Base-by-base conservation (phyloP, 2,113 vertebrate species). In the Fulmarus glacialis region DNA sequence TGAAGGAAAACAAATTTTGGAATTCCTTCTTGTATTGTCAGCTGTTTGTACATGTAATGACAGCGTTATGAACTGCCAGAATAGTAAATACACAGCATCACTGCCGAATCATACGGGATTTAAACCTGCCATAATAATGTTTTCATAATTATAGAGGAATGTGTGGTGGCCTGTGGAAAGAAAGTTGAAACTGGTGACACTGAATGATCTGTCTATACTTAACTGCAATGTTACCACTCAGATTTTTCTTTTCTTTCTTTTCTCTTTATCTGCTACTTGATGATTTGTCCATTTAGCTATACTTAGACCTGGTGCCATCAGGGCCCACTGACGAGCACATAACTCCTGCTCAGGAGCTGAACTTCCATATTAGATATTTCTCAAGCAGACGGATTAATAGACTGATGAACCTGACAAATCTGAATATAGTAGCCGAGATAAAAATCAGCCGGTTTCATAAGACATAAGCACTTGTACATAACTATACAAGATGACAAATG, bases 91-190 rank as follows among this genome's bases (percentile, higher is more conserved):
- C 15, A 73, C 21, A 50, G 7, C 32, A 13, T 30, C 55, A 55
- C 55, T 94, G 85, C 52, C 85, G 94, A 95, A 84, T 92, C 43
- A 59, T 71, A 84, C 4, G 62, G 72, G 82, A 83, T 84, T 86
- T 89, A 92, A 95, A 89, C 32, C 36, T 70, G 13, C 29, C 63
- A 50, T 90, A 59, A 80, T 36, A 63, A 32, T 53, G 60, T 56
- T 96, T 97, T 87, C 66, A 84, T 95, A 96, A 94, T 96, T 83
- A 40, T 47, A 62, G 15, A 88, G 75, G 56, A 91, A 92, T 86
- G 40, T 66, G 47, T 70, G 30, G 43, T 82, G 11, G 62, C 20
- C 70, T 90, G 62, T 89, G 77, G 63, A 77, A 90, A 89, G 75
- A 34, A 83, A 91, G 22, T 15, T 58, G 38, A 81, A 95, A 91